Evolutionary conservation across 1,140 invertebrate genomes (phyloP).

Genomic region (Panagrolaimus sp.): DNA sequence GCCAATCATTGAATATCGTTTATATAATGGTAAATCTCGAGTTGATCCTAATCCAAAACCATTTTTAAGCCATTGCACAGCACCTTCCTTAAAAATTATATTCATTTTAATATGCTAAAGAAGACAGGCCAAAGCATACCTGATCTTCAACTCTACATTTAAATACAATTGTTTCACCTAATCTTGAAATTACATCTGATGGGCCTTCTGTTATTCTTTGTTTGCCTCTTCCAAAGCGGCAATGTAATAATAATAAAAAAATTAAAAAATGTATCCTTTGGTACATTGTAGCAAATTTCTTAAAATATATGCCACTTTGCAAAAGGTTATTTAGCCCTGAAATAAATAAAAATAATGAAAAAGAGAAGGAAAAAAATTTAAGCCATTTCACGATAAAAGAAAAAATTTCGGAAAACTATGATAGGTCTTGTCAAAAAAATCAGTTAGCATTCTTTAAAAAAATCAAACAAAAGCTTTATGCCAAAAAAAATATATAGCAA

Average conservation of each 20-base stretch:
- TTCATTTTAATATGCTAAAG: background rate
- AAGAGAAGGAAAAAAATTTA: background rate
- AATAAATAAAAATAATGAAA: background rate
- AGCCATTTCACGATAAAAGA: background rate
- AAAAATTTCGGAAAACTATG: too few relatives aligned
- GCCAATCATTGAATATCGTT: constrained; percentile 83
- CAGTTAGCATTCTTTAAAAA: too few relatives aligned
- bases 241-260: constrained; percentile 2
- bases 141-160: constrained; percentile 45
- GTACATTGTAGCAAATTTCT: background rate
- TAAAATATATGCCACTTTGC: background rate
- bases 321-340: constrained; percentile 1
- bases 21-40: constrained; percentile 77
- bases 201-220: constrained; percentile 39
- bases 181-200: constrained; percentile 23
- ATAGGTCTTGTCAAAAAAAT: too few relatives aligned
- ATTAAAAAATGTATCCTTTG: background rate
- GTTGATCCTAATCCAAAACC: constrained; percentile 83
- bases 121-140: constrained; percentile 28
- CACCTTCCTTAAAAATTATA: constrained; percentile 65
- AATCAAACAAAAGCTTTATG: too few relatives aligned
- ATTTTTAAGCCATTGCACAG: constrained; percentile 89
- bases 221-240: constrained; percentile 8
- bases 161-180: constrained; percentile 32
- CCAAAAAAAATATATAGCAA: too few relatives aligned